phyloP scores from a whole-genome alignment of 1,140 invertebrate species.

The Formica exsecta region DNA sequence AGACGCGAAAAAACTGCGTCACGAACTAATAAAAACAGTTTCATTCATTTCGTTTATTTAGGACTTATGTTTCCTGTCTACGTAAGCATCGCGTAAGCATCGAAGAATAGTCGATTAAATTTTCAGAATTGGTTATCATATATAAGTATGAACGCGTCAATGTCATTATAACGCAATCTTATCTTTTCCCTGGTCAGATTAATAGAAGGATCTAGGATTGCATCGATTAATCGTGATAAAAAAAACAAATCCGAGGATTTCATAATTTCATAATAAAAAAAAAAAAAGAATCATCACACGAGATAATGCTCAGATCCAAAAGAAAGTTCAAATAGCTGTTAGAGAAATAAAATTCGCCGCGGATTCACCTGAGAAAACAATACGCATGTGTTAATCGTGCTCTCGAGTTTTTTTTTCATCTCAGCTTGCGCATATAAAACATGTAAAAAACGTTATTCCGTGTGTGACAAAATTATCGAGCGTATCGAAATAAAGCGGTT shows the following conservation, averaged over 20 bases:
- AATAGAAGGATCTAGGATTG: constrained; percentile 47
- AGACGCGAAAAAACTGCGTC: background rate
- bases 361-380: constrained; percentile 60
- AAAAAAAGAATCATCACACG: background rate
- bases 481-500: constrained; percentile 37
- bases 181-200: constrained; percentile 40
- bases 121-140: constrained; percentile 40
- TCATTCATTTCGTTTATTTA: constrained; percentile 6
- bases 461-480: constrained; percentile 59
- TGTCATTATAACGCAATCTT: constrained; percentile 63
- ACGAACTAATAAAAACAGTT: constrained; percentile 4
- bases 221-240: constrained; percentile 50
- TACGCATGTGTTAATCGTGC: constrained; percentile 24
- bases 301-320: background rate
- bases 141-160: constrained; percentile 9
- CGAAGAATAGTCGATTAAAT: constrained; percentile 33
- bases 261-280: background rate
- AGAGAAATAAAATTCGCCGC: background rate
- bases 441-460: background rate
- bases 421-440: constrained; percentile 16
- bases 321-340: background rate
- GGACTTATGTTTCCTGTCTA: background rate
- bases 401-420: constrained; percentile 38
- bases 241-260: background rate
- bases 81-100: constrained; percentile 4